Evolutionary conservation across 2,797 vertebrate species (phyloP).

Genomic region (Chelon labrosus): DNA sequence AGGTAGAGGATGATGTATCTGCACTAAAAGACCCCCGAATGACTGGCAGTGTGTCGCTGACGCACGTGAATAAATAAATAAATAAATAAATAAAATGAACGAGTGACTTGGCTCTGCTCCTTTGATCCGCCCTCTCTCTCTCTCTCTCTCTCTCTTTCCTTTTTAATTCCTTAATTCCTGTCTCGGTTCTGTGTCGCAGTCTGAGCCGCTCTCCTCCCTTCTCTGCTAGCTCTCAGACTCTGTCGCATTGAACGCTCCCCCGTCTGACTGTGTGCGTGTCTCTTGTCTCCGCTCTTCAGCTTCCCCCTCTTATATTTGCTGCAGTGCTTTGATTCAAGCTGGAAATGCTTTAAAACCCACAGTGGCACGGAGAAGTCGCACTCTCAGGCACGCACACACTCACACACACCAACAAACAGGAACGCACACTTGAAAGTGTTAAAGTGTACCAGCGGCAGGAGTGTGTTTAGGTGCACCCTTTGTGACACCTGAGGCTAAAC

Average conservation of each 20-base stretch:
- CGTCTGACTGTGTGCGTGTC: conserved; percentile 22
- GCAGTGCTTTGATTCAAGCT: conserved; percentile 70
- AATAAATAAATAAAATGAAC: background rate
- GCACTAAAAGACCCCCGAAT: conserved; percentile 39
- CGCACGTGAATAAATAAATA: conserved; percentile 23
- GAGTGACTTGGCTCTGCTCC: conserved; percentile 10
- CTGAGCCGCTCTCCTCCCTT: conserved; percentile 41
- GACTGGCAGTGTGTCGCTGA: conserved; percentile 33
- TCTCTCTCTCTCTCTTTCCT: conserved; percentile 19
- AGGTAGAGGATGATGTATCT: conserved; percentile 39
- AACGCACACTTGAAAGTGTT: background rate
- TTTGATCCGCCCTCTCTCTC: conserved; percentile 44
- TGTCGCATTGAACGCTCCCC: conserved; percentile 69
- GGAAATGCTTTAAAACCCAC: conserved; percentile 37
- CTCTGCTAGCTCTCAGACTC: conserved; percentile 46
- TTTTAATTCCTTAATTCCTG: conserved; percentile 61
- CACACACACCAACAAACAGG: conserved; percentile 18
- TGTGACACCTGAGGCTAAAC: conserved; percentile 47
- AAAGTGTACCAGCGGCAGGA: conserved; percentile 14
- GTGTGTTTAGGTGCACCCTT: conserved; percentile 23
- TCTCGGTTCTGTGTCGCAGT: conserved; percentile 50
- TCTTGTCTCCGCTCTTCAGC: conserved; percentile 56
- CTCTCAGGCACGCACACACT: background rate
- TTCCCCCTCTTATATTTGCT: conserved; percentile 56
- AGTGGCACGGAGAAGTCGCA: background rate